Evolutionary conservation across 2,797 vertebrate genomes (phyloP), one percentile per base, ranked within the genome.

Genomic region (Mormyrops boulengeri): DNA sequence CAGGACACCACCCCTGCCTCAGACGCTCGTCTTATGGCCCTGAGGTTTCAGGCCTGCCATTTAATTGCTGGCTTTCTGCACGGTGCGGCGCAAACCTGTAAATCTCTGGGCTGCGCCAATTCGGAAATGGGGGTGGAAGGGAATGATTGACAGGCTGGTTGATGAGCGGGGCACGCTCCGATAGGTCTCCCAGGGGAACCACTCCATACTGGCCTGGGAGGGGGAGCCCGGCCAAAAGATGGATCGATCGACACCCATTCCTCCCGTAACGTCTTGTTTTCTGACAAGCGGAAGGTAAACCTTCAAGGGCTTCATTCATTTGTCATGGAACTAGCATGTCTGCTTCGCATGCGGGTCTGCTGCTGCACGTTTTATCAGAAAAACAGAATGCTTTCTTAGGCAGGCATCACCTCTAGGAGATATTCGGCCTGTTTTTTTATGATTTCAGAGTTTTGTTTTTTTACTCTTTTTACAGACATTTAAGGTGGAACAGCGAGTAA

Each of bases 41-140:
- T 22, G 85, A 86, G 85, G 50, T 34, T 55, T 38, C 82, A 53
- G 50, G 84, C n/a, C 19, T 11, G 49, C 26, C 38, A 86, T 55
- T 86, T 86, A 86, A 86, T 55, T 52, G 34, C 49, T 11, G 52
- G 38, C 53, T 41, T 38, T 17, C 52, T 62, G 38, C 14, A 22
- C 22, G 9, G 22, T 57, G 7, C 26, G 53, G 47, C 44, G 47
- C 41, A 87, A 38, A 55, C 7, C 89, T n/a, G 60, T 73, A 87
- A 52, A 87, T 87, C 85, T 87, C 60, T 3, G 89, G 85, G 85
- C 84, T 69, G 49, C 57, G 22, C 47, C 60, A 87, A 77, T 89
- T 87, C 11, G 6, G 60, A 87, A 52, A 73, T 60, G 50, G n/a
- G 26, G 85, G 38, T 19, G 62, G 57, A 73, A 22, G 26, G 34